Conservation (phyloP, 2,797 vertebrate genomes). For the Phataginus tetradactyla region DNA sequence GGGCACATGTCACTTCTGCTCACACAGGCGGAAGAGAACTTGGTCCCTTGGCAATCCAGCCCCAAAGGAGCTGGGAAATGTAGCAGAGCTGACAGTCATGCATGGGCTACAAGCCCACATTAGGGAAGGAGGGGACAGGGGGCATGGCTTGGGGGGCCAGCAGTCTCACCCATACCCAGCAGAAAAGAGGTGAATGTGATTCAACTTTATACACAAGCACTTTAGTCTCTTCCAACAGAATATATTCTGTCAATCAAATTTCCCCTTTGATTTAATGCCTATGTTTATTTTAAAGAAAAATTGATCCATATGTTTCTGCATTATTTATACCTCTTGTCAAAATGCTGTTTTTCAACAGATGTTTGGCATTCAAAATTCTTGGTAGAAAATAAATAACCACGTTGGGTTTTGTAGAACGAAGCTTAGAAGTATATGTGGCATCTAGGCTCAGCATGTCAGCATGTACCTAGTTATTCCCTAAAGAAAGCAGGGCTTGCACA, state of each 20-base stretch:
- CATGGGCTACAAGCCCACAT: too few species aligned
- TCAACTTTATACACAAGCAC: neutral
- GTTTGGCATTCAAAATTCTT: neutral
- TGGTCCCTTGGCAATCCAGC: neutral
- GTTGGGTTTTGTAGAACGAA: neutral
- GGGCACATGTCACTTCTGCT: neutral
- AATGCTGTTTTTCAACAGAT: slow-evolving; percentile 26
- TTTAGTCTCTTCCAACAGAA: neutral
- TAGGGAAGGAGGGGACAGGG: fast-evolving
- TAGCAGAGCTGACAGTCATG: too few species aligned
- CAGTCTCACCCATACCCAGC: fast-evolving
- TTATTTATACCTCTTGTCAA: slow-evolving; percentile 21
- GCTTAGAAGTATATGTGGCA: neutral
- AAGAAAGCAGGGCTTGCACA: neutral
- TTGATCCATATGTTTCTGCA: neutral
- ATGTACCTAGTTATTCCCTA: neutral
- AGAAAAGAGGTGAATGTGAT: neutral
- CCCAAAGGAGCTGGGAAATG: neutral
- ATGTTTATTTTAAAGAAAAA: slow-evolving; percentile 56
- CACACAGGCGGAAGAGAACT: neutral
- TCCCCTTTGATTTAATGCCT: slow-evolving; percentile 37
- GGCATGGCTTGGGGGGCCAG: too few species aligned
- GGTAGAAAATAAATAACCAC: neutral
- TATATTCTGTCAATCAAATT: neutral
- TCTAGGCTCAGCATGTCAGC: neutral